Conservation (phyloP, 1,140 invertebrate species). For the Drosophila eugracilis region DNA sequence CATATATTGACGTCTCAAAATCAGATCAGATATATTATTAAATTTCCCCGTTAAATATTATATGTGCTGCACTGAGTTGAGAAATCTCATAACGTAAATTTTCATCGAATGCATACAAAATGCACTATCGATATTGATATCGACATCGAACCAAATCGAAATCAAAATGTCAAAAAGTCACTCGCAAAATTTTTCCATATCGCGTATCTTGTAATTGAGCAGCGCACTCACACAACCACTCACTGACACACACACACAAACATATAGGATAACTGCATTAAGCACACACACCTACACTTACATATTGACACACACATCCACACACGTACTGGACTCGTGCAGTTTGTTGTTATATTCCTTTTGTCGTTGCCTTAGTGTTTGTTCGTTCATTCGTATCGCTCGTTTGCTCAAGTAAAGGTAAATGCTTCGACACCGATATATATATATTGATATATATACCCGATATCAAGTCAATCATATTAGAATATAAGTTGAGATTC, state of each 20-base stretch:
- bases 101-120: conserved; percentile 78
- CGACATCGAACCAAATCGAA: conserved; percentile 44
- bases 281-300: conserved; percentile 31
- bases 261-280: conserved; percentile 23
- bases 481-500: background rate
- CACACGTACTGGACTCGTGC: conserved; percentile 40
- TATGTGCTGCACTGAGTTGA: conserved; percentile 80
- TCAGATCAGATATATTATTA: too few species aligned
- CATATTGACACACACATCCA: conserved; percentile 21
- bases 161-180: conserved; percentile 53
- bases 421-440: conserved; percentile 23
- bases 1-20: conserved; percentile 52
- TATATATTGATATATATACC: conserved; percentile 12
- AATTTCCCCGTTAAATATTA: conserved; percentile 60
- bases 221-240: conserved; percentile 43
- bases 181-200: conserved; percentile 52
- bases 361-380: conserved; percentile 63
- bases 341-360: conserved; percentile 70
- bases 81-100: conserved; percentile 85
- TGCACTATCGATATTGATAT: conserved; percentile 37
- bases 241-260: conserved; percentile 16
- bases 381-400: conserved; percentile 58
- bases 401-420: conserved; percentile 65
- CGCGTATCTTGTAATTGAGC: conserved; percentile 59
- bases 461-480: conserved; percentile 10